These are phyloP conservation scores for Salmo trutta DNA, from an alignment of 2,797 vertebrate species.

Conservation along the genomic window DNA sequence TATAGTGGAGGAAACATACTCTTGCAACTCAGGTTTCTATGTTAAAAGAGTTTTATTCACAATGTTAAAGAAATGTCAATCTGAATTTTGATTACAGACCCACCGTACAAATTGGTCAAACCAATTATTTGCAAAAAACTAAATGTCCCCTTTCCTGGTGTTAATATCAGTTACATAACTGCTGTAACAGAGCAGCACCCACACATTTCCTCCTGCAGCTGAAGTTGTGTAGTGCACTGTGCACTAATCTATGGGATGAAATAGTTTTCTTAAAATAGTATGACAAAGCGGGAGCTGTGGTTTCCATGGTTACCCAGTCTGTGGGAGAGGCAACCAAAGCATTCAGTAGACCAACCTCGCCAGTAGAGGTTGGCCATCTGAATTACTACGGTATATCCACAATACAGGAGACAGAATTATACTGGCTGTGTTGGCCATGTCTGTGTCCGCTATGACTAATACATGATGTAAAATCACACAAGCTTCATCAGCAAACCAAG, in stretches of 20 bases:
- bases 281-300: conserved; percentile 53
- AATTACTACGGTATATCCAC: background rate
- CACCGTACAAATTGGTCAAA: background rate
- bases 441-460: background rate
- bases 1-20: background rate
- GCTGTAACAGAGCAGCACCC: conserved; percentile 17
- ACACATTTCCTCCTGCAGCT: conserved; percentile 40
- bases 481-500: background rate
- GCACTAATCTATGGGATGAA: conserved; percentile 25
- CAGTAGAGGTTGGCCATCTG: conserved; percentile 3
- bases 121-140: background rate
- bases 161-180: conserved; percentile 40
- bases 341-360: background rate
- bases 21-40: background rate
- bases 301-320: conserved; percentile 58
- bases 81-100: background rate
- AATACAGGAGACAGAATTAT: background rate
- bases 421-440: background rate
- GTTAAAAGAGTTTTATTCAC: no score
- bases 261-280: conserved; percentile 61
- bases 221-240: conserved; percentile 32
- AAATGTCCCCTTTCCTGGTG: background rate
- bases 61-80: background rate
- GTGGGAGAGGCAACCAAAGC: background rate
- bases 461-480: background rate